phyloP scores from a whole-genome alignment of 2,797 vertebrate genomes.

The Phoebastria nigripes region DNA sequence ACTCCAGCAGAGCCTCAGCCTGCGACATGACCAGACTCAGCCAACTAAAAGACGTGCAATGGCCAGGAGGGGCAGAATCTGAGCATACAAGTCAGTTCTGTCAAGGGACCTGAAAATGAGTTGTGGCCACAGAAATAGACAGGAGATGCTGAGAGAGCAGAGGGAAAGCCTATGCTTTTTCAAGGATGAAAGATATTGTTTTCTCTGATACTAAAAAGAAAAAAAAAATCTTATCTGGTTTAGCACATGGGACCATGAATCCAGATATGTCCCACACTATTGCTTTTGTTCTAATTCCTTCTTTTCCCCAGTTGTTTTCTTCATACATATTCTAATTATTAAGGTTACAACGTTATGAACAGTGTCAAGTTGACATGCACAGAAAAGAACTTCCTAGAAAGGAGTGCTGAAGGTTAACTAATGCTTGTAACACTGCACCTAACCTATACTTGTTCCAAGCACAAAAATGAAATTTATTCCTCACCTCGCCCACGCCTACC shows the following conservation, averaged over 20 bases:
- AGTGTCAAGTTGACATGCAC: not conserved
- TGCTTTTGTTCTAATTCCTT: not conserved
- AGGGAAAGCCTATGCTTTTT: not conserved
- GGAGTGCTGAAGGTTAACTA: not conserved
- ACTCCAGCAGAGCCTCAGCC: not conserved
- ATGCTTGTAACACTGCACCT: not conserved
- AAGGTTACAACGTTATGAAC: not conserved
- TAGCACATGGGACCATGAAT: not conserved
- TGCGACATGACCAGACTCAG: rapidly evolving
- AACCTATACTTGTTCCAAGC: not conserved
- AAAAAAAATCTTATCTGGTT: not conserved
- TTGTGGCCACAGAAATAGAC: not conserved
- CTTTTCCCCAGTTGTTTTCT: not conserved
- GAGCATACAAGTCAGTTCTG: not conserved
- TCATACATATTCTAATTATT: not conserved
- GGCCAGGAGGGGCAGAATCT: not conserved
- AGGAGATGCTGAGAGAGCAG: not conserved
- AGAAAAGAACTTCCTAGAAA: not conserved
- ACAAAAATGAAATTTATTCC: not conserved
- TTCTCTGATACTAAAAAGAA: not conserved
- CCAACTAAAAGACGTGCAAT: not conserved
- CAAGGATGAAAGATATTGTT: not conserved
- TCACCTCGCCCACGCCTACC: not conserved
- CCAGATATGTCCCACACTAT: not conserved
- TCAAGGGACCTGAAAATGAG: not conserved